A percentile compares a stretch with the other conserved stretches of the same genome.
Evolutionary conservation across 2,888 invertebrate species (phyloP).

Genomic region (Agonopterix subpropinquella): DNA sequence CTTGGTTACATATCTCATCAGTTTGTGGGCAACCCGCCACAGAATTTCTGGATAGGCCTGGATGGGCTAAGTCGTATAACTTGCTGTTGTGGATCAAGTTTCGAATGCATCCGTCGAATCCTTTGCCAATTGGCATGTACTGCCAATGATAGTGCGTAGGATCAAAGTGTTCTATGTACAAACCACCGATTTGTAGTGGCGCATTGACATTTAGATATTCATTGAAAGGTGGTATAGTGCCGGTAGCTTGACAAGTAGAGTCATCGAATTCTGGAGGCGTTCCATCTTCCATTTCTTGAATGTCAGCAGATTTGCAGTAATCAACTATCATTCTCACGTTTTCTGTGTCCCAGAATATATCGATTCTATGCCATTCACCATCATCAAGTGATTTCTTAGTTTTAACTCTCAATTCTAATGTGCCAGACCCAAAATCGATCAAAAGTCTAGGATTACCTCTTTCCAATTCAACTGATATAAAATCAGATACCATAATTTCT

Average conservation of each 20-base stretch:
- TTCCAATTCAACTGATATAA: constrained; percentile 94
- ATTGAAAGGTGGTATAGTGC: constrained; percentile 94
- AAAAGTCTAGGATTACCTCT: constrained; percentile 92
- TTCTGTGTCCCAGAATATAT: constrained; percentile 97
- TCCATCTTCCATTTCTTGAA: constrained; percentile 93
- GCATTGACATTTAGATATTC: constrained; percentile 97
- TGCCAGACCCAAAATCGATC: constrained; percentile 96
- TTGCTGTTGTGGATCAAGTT: constrained; percentile 97
- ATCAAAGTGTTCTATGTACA: constrained; percentile 92
- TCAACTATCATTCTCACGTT: constrained; percentile 95
- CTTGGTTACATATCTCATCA: constrained; percentile 92
- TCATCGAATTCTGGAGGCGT: constrained; percentile 92
- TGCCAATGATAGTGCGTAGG: constrained; percentile 93
- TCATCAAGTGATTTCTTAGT: constrained; percentile 93
- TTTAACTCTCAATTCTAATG: constrained; percentile 88
- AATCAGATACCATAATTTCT: constrained; percentile 94
- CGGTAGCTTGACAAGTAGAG: constrained; percentile 91
- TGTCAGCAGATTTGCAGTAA: constrained; percentile 92
- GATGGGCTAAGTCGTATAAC: constrained; percentile 95
- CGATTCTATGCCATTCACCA: constrained; percentile 98
- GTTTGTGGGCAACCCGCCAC: constrained; percentile 94
- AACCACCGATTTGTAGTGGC: constrained; percentile 95
- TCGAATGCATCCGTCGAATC: constrained; percentile 96
- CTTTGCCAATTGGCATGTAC: constrained; percentile 91
- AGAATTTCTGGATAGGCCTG: constrained; percentile 90